phyloP scores from a whole-genome alignment of 1,140 invertebrate genomes.

The Drosophila repletoides region DNA sequence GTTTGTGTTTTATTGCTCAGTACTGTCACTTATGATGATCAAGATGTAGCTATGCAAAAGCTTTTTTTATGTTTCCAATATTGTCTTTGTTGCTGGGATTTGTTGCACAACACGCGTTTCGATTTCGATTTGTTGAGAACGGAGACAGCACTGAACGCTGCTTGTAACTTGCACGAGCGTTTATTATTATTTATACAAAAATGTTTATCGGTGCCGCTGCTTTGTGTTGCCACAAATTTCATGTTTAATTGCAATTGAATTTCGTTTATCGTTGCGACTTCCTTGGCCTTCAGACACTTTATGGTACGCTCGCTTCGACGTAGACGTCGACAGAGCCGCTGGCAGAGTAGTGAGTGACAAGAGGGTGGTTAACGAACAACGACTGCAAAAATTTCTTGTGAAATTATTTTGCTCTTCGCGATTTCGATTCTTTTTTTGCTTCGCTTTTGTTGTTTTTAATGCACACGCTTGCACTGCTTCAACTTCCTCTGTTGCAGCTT shows the following conservation, averaged over 20 bases:
- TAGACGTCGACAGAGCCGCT: conserved; percentile 38
- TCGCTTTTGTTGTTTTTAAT: neutral
- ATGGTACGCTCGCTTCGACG: conserved; percentile 23
- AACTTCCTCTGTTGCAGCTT: conserved; percentile 32
- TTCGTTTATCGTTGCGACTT: conserved; percentile 51
- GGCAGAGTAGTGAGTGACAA: conserved; percentile 12
- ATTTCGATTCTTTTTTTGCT: conserved; percentile 1
- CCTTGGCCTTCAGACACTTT: conserved; percentile 50
- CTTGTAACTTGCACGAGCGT: conserved; percentile 42
- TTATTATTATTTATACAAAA: conserved; percentile 68
- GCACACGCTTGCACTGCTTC: conserved; percentile 16
- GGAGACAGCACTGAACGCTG: conserved; percentile 56
- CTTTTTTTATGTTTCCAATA: conserved; percentile 82
- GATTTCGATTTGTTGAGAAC: conserved; percentile 61
- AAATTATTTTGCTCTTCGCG: too few species aligned
- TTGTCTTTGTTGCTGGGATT: conserved; percentile 50
- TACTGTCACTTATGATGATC: conserved; percentile 50
- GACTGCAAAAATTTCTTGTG: too few species aligned
- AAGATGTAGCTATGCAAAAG: conserved; percentile 78
- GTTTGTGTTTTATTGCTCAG: neutral
- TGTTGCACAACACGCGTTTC: conserved; percentile 47
- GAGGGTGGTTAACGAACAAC: too few species aligned
- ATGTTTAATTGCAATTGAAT: conserved; percentile 78
- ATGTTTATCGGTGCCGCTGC: conserved; percentile 61
- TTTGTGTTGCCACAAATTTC: conserved; percentile 81